These are phyloP conservation scores for Acanthiza pusilla DNA, from an alignment of 2,797 vertebrate species.

Conservation along the genomic window DNA sequence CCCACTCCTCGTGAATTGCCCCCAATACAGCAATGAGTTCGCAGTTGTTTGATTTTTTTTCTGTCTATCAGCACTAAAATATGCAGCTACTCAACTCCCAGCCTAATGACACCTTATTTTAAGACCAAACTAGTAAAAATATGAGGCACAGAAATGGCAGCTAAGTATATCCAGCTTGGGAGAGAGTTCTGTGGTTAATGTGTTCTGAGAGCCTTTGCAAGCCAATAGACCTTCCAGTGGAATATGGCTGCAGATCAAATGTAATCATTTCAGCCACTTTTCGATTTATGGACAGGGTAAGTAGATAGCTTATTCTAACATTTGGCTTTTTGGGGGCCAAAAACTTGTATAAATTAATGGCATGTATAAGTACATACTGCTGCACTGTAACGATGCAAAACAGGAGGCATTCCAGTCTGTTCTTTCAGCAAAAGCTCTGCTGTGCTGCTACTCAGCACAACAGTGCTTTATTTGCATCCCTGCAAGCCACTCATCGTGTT, in stretches of 20 bases:
- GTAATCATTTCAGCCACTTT: constrained; percentile 17
- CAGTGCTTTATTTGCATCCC: background rate
- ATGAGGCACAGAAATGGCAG: background rate
- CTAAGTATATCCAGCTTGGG: background rate
- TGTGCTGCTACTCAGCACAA: background rate
- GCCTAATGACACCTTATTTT: background rate
- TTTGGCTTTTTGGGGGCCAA: background rate
- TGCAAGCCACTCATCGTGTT: background rate
- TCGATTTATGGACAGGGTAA: background rate
- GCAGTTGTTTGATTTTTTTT: background rate
- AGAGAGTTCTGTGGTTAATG: background rate
- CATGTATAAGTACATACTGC: constrained; percentile 15
- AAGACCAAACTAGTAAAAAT: constrained; percentile 13
- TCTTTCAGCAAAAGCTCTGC: background rate
- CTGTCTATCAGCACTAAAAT: background rate
- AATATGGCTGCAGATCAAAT: constrained; percentile 2
- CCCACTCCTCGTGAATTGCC: fast-evolving
- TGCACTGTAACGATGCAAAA: background rate
- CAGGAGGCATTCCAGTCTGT: background rate
- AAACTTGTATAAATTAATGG: constrained; percentile 40
- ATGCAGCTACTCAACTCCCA: background rate
- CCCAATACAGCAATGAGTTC: background rate
- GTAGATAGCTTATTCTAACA: constrained; percentile 30
- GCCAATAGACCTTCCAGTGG: constrained; percentile 12
- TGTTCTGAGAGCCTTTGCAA: background rate